A percentile compares a stretch with the other conserved stretches of the same genome.
These are phyloP conservation scores for Dusona sp. DNA, from an alignment of 2,888 invertebrate genomes.

Conservation along the genomic window DNA sequence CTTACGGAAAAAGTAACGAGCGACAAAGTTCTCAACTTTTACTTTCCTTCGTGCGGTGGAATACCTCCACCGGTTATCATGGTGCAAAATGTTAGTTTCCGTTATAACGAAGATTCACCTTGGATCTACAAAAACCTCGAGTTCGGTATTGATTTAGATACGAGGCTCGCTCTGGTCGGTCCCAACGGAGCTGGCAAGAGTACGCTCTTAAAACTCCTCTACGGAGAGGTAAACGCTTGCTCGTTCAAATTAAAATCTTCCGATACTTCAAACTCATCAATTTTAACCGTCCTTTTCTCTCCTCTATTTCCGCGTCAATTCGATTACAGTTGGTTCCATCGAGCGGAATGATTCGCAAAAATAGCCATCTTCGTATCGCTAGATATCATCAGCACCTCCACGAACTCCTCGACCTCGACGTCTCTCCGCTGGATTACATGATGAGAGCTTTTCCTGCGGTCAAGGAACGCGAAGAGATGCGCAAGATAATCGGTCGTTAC, in stretches of 20 bases:
- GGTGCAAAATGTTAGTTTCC: constrained; percentile 98
- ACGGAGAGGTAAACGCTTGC: constrained; percentile 91
- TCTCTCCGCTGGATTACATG: constrained; percentile 99
- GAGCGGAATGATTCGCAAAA: constrained; percentile 98
- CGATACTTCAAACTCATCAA: neutral
- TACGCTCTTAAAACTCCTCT: constrained; percentile 97
- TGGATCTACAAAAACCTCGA: constrained; percentile 98
- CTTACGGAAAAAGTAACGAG: constrained; percentile 96
- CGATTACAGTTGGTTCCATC: constrained; percentile 92
- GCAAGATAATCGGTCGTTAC: constrained; percentile 99
- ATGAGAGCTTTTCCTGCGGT: constrained; percentile 98
- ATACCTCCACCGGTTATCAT: constrained; percentile 99
- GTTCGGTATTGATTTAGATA: constrained; percentile 99
- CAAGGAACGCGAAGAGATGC: constrained; percentile 99
- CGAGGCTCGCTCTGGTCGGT: constrained; percentile 96
- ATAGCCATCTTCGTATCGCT: constrained; percentile 98
- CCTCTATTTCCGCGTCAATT: constrained; percentile 31
- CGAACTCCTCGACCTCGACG: constrained; percentile 96
- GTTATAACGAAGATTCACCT: constrained; percentile 94
- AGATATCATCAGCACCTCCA: constrained; percentile 99
- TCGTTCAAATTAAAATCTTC: neutral
- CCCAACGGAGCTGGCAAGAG: constrained; percentile 99
- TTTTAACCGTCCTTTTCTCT: neutral
- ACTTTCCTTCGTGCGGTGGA: constrained; percentile 96
- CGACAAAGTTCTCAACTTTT: constrained; percentile 97